Evolutionary conservation across 2,113 vertebrate genomes (phyloP).

Genomic region (Dasyurus viverrinus): DNA sequence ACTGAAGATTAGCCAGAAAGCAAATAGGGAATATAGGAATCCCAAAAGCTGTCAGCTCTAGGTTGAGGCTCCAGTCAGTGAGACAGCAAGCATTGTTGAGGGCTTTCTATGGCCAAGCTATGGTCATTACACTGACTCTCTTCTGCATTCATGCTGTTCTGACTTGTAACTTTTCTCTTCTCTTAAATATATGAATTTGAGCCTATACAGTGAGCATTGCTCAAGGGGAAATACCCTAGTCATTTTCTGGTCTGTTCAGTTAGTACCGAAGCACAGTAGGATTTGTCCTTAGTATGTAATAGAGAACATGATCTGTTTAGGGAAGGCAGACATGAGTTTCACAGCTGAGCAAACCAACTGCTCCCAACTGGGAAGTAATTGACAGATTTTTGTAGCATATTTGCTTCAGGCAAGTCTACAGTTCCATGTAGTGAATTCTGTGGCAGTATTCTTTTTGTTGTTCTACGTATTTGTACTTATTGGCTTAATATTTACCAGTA

Average conservation of each 20-base stretch:
- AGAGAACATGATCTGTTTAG: background rate
- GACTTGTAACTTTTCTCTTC: background rate
- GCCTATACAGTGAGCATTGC: background rate
- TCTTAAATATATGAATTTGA: background rate
- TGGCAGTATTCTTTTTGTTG: background rate
- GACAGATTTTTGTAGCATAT: background rate
- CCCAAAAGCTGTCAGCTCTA: background rate
- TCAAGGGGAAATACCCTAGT: background rate
- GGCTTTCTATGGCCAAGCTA: background rate
- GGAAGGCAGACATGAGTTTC: background rate
- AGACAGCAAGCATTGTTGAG: background rate
- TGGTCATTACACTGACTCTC: background rate
- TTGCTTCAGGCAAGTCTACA: background rate
- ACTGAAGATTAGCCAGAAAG: background rate
- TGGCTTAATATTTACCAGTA: background rate
- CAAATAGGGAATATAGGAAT: background rate
- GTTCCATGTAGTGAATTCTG: background rate
- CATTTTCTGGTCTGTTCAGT: background rate
- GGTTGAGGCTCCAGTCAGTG: background rate
- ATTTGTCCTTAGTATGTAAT: accelerated
- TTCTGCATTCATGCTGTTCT: background rate
- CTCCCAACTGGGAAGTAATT: background rate
- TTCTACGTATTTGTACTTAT: background rate
- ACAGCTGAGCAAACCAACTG: background rate
- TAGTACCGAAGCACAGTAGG: too few relatives aligned